Base-by-base conservation (phyloP, 1,140 invertebrate species). In the Heliconius melpomene region DNA sequence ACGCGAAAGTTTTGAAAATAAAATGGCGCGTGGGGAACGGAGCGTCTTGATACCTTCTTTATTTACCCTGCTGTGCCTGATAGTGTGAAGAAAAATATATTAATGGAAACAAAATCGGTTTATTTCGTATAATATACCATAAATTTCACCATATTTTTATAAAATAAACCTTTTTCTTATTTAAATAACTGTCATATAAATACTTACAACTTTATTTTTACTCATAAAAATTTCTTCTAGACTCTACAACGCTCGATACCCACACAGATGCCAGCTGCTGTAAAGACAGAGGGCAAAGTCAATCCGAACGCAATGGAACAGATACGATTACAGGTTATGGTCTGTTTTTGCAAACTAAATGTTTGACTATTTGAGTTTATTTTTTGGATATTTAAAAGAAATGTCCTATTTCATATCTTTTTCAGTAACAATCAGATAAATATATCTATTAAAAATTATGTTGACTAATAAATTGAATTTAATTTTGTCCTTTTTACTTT, bases 221-320 rank as follows among this genome's bases (percentile, higher is more conserved):
- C 40, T 46, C 16, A 46, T 16, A 16, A 46, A 13, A n/a, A 72
- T 38, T n/a, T 38, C 20, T 72, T 40, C 32, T 23, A 77, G 71
- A 83, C 79, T 7, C 20, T 88, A 38, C 90, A 89, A 60, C 83
- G 88, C 8, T 85, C 88, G 0, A 84, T 81, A 1, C 86, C 89
- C 0, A 73, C 84, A 7, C 87, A 86, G 78, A 80, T 86, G 72
- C 79, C 83, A 9, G 81, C 88, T 1, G 80, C 87, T 9, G 83
- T 90, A 18, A 88, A 89, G 36, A 79, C 91, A 0, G 92, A 93
- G 8, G 88, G 90, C 0, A 92, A 91, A 72, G 89, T 91, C 16
- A 92, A 91, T 66, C 83, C 88, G 0, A 91, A 86, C 70, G 90
- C 89, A 0, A 91, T 92, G 89, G 91, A 93, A 54, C 91, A 91